Evolutionary conservation across 2,113 vertebrate genomes (phyloP).

Genomic region (Nesoenas mayeri): DNA sequence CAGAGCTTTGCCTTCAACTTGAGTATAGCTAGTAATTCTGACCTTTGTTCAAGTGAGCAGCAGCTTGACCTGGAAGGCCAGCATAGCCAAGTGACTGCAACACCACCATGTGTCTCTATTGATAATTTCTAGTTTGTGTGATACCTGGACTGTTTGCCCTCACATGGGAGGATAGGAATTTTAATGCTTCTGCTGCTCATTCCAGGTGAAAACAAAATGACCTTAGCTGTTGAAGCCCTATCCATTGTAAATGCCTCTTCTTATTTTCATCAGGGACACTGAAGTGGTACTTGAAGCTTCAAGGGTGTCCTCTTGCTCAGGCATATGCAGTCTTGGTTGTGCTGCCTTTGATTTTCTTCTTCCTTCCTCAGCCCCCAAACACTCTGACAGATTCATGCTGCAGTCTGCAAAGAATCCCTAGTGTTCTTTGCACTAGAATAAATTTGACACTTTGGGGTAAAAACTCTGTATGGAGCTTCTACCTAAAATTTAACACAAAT

Average conservation of each 20-base stretch:
- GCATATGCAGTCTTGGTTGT: not conserved
- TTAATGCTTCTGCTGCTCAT: not conserved
- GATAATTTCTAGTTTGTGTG: not conserved
- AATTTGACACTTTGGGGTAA: not conserved
- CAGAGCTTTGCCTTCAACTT: not conserved
- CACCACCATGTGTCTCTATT: accelerated
- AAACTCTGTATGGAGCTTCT: not conserved
- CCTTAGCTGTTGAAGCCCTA: not conserved
- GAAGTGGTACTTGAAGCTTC: not conserved
- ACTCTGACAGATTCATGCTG: not conserved
- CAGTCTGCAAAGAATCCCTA: not conserved
- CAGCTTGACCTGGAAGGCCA: not conserved
- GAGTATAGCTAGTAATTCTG: not conserved
- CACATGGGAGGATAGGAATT: not conserved
- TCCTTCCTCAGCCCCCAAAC: not conserved
- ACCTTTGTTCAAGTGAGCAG: not conserved
- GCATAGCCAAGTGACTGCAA: not conserved
- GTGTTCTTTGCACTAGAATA: not conserved
- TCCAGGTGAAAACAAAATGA: not conserved
- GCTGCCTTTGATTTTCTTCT: not conserved
- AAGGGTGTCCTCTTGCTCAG: not conserved
- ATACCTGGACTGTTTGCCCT: not conserved
- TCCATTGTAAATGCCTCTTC: not conserved
- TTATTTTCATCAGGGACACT: not conserved
- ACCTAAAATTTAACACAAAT: not conserved